phyloP scores from a whole-genome alignment of 2,113 vertebrate species.

The Nibea albiflora region DNA sequence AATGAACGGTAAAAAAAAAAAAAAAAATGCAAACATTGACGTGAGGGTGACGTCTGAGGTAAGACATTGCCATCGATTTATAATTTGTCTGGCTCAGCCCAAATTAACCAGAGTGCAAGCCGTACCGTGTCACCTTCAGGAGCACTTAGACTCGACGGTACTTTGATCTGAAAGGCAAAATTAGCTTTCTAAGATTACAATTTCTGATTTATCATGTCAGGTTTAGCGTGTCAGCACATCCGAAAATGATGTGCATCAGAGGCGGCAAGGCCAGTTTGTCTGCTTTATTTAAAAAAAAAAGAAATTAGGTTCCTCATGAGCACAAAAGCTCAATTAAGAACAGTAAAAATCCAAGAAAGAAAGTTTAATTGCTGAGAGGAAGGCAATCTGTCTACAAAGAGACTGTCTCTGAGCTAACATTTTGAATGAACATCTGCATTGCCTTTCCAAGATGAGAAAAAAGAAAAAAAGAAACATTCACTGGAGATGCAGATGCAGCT shows the following conservation, averaged over 20 bases:
- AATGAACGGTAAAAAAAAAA: not conserved
- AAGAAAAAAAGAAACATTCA: not conserved
- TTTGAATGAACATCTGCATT: slow-evolving; percentile 36
- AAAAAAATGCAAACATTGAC: not conserved
- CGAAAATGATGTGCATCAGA: not conserved
- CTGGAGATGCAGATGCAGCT: slow-evolving; percentile 24
- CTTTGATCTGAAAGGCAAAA: slow-evolving; percentile 12
- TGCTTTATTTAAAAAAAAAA: not conserved
- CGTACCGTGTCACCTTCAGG: not conserved
- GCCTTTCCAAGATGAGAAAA: slow-evolving; percentile 10
- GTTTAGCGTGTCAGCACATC: not conserved
- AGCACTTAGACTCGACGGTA: not conserved
- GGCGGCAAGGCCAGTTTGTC: not conserved
- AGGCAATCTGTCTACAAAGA: slow-evolving; percentile 25
- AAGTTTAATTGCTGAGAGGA: slow-evolving; percentile 5
- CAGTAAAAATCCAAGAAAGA: not conserved
- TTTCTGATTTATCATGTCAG: not conserved
- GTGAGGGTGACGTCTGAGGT: not conserved
- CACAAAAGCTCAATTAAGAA: slow-evolving; percentile 5
- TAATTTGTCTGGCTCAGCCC: not conserved
- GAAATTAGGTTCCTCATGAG: not conserved
- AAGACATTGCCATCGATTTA: not conserved
- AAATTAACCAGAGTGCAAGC: not conserved
- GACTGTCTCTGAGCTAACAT: slow-evolving; percentile 10
- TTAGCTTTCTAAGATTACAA: not conserved